Evolutionary conservation across 2,888 invertebrate genomes (phyloP).

Genomic region (Nectonema munidae): DNA sequence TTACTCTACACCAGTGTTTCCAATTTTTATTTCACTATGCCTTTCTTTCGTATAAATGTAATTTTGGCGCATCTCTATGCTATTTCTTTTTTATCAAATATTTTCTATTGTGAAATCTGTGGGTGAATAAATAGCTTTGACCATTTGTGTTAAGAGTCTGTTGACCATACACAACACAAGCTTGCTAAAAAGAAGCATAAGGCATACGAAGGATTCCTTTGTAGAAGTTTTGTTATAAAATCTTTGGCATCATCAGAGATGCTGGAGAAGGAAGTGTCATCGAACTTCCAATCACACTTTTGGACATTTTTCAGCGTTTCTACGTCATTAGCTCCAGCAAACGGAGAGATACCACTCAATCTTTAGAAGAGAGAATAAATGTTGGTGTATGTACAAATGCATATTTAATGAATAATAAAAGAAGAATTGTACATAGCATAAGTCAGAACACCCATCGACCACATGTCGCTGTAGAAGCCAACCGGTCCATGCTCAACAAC

Average conservation of each 20-base stretch:
- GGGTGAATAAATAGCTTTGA: too few relatives aligned
- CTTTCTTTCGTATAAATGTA: too few relatives aligned
- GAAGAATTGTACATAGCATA: constrained; percentile 62
- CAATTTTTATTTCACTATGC: too few relatives aligned
- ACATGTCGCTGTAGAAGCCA: constrained; percentile 99
- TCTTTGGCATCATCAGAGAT: constrained; percentile 90
- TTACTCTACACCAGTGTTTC: too few relatives aligned
- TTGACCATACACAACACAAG: too few relatives aligned
- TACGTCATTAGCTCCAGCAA: constrained; percentile 88
- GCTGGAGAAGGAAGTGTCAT: constrained; percentile 60
- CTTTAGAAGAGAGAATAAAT: constrained; percentile 29
- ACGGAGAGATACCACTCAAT: constrained; percentile 80
- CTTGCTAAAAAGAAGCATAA: too few relatives aligned
- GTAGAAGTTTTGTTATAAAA: constrained; percentile 62
- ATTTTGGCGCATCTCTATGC: too few relatives aligned
- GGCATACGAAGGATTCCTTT: constrained; percentile 61
- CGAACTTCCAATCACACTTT: constrained; percentile 95
- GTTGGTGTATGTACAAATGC: too few relatives aligned
- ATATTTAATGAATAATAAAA: constrained; percentile 28
- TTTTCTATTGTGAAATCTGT: too few relatives aligned
- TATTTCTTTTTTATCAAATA: too few relatives aligned
- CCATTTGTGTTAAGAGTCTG: too few relatives aligned
- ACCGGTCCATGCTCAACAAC: constrained; percentile 91
- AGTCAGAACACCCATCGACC: constrained; percentile 90
- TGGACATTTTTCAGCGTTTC: constrained; percentile 91